phyloP scores from a whole-genome alignment of 1,140 invertebrate species.

The Conopomorpha cramerella region DNA sequence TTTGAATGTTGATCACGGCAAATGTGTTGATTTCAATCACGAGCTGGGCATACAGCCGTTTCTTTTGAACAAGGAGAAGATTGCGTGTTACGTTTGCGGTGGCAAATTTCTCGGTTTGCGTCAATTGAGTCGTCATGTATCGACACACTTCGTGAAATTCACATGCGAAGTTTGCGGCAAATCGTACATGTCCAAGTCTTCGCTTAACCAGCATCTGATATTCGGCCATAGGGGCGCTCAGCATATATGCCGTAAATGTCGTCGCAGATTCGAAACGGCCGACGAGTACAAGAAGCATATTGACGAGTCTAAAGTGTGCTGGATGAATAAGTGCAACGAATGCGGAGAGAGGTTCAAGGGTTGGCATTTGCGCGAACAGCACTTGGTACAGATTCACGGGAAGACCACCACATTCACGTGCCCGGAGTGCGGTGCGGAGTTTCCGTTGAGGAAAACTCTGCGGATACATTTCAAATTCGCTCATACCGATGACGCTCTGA shows the following conservation, averaged over 20 bases:
- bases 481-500: constrained; percentile 9
- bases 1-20: neutral
- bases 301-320: neutral
- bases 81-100: neutral
- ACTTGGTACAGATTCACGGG: constrained; percentile 10
- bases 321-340: neutral
- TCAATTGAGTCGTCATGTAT: neutral
- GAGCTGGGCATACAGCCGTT: neutral
- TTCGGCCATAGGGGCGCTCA: neutral
- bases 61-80: neutral
- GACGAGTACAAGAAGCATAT: neutral
- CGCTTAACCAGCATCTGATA: neutral
- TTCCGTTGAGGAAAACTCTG: constrained; percentile 5
- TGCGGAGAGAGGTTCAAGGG: constrained; percentile 13
- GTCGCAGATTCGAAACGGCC: neutral
- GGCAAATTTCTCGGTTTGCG: neutral
- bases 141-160: neutral
- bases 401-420: constrained; percentile 9
- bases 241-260: neutral
- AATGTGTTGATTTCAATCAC: neutral
- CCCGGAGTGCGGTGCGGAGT: constrained; percentile 8
- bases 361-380: constrained; percentile 8
- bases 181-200: neutral
- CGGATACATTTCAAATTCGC: constrained; percentile 10
- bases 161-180: neutral